These are phyloP conservation scores for Cairina moschata DNA, from an alignment of 2,113 vertebrate species.

Conservation along the genomic window DNA sequence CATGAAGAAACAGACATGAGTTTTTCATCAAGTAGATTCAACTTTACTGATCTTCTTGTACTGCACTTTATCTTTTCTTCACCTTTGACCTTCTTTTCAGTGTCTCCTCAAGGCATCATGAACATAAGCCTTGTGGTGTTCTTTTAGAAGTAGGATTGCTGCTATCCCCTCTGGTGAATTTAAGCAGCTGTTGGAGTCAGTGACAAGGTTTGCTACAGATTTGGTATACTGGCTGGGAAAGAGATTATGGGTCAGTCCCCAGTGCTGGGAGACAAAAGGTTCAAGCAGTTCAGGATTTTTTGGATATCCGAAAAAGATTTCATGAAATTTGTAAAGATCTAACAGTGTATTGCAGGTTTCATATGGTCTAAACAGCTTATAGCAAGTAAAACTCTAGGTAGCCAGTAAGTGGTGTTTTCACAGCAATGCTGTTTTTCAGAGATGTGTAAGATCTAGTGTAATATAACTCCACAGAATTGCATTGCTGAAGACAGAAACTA, in stretches of 20 bases:
- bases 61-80: slow-evolving; percentile 94
- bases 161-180: slow-evolving; percentile 86
- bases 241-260: slow-evolving; percentile 90
- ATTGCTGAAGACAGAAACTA: not conserved
- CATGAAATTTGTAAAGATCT: slow-evolving; percentile 91
- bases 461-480: slow-evolving; percentile 55
- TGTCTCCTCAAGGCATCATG: slow-evolving; percentile 87
- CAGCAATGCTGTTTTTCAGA: slow-evolving; percentile 55
- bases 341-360: slow-evolving; percentile 80
- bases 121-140: slow-evolving; percentile 90
- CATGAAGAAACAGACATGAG: slow-evolving; percentile 77
- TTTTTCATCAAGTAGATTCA: slow-evolving; percentile 85
- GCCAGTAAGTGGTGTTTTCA: slow-evolving; percentile 73
- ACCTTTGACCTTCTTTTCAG: slow-evolving; percentile 94
- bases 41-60: slow-evolving; percentile 96
- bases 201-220: slow-evolving; percentile 90
- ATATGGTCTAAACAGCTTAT: slow-evolving; percentile 83
- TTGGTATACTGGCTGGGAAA: slow-evolving; percentile 93
- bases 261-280: slow-evolving; percentile 87
- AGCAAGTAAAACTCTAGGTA: slow-evolving; percentile 73
- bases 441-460: not conserved
- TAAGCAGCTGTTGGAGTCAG: slow-evolving; percentile 91
- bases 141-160: slow-evolving; percentile 91
- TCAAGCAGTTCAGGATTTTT: slow-evolving; percentile 89
- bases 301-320: slow-evolving; percentile 92